Base-by-base conservation (phyloP, 2,113 vertebrate species). In the Trematocara macrostoma region DNA sequence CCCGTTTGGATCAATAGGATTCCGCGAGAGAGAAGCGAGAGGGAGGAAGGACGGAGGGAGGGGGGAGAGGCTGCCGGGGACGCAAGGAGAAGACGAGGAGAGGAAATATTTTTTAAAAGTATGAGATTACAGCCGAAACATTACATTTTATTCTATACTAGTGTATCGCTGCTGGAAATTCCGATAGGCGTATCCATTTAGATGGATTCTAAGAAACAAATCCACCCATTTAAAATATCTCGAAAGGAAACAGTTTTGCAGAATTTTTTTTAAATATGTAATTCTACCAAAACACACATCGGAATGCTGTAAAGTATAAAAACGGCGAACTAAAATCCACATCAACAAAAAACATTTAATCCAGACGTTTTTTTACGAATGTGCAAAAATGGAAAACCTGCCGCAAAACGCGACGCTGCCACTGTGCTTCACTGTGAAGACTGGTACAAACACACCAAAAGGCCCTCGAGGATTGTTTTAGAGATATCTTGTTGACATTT, bases 1-100 rank as follows among this genome's bases (percentile, higher is more conserved):
- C 92, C 94, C 85, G 94, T 96, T 95, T 95, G 92, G 94, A 95
- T 96, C 94, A 96, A 95, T 95, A 95, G 95, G 95, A 96, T 95
- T 95, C 94, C 93, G 93, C 91, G 94, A 94, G 88, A 95, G 94
- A 87, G 91, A 92, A 71, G 92, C 88, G 92, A 47, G 85, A 35
- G 85, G 20, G 80, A 64, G 26, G 56, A 55, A 38, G 18, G 56
- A 81, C 34, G 10, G 42, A 71, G 16, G 40, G 56, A 52, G 85
- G 90, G 91, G 94, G 83, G 51, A 84, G 87, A 52, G 71, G 91
- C 83, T 88, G 76, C 55, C 23, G 85, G 87, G 91, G 79, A 91
- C 87, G 40, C 53, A 78, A 9, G 67, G 82, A 86, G 45, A 67
- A 89, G 87, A 88, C 82, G 86, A 51, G 12, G 11, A 57, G 59